Evolutionary conservation across 2,797 vertebrate genomes (phyloP).

Genomic region (Ciconia nigra): DNA sequence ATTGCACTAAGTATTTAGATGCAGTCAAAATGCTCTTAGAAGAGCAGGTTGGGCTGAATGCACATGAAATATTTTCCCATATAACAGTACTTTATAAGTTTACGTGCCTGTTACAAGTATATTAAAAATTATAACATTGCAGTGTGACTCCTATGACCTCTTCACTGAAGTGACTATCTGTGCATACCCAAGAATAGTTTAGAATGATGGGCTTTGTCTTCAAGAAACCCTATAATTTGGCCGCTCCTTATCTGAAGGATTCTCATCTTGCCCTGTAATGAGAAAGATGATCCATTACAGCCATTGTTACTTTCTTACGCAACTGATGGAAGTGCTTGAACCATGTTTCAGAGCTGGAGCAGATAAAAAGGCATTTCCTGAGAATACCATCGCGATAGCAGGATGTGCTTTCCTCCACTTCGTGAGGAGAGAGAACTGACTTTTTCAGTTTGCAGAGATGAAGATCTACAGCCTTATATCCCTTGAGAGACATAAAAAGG

Average conservation of each 20-base stretch:
- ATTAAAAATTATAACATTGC: neutral
- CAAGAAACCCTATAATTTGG: neutral
- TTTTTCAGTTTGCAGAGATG: neutral
- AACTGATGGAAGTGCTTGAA: fast-evolving
- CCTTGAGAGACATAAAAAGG: neutral
- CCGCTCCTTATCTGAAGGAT: neutral
- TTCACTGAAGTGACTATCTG: neutral
- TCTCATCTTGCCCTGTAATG: neutral
- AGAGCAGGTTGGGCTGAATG: neutral
- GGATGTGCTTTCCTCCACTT: neutral
- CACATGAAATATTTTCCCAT: neutral
- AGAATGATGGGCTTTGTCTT: neutral
- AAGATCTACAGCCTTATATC: neutral
- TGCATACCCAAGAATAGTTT: neutral
- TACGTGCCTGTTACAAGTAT: neutral
- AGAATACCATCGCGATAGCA: neutral
- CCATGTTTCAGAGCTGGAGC: neutral
- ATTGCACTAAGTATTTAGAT: neutral
- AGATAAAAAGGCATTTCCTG: neutral
- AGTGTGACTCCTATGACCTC: neutral
- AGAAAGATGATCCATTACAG: neutral
- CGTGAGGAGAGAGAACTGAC: neutral
- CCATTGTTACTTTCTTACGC: neutral
- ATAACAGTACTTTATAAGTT: neutral
- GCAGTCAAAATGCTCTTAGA: neutral